These are phyloP conservation scores for Notocelia uddmanniana DNA, from an alignment of 2,888 invertebrate species.

Conservation along the genomic window DNA sequence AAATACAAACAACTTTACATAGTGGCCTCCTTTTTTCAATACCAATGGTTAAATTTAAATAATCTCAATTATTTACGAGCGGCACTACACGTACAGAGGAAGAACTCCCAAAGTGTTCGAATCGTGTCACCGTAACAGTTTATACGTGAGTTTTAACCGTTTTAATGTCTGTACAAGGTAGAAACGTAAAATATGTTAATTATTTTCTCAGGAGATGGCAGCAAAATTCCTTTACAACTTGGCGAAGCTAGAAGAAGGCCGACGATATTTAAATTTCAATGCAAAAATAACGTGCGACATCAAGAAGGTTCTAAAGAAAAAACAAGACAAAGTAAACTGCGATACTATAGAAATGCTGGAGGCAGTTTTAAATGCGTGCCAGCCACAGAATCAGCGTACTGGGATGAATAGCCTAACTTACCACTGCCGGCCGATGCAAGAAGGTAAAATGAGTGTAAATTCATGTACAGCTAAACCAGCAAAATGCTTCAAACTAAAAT, in stretches of 20 bases:
- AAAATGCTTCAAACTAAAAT: not conserved
- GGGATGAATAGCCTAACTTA: slow-evolving; percentile 60
- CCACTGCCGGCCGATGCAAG: slow-evolving; percentile 65
- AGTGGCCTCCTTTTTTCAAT: no score
- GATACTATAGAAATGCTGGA: slow-evolving; percentile 64
- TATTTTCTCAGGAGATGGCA: slow-evolving; percentile 66
- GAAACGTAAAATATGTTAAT: not conserved
- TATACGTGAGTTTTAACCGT: no score
- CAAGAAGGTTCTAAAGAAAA: slow-evolving; percentile 68
- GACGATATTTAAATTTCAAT: slow-evolving; percentile 72
- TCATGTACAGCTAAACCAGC: not conserved
- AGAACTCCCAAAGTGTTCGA: no score
- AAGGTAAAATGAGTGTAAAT: slow-evolving; percentile 40
- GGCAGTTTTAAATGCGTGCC: slow-evolving; percentile 62
- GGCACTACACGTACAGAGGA: no score
- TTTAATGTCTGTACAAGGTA: not conserved
- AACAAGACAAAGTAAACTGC: slow-evolving; percentile 57
- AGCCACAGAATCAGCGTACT: slow-evolving; percentile 58
- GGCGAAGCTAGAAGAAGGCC: slow-evolving; percentile 72
- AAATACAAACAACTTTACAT: no score
- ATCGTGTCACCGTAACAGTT: no score
- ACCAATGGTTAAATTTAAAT: no score
- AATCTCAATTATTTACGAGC: no score
- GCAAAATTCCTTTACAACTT: slow-evolving; percentile 67
- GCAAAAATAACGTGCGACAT: slow-evolving; percentile 74